These are phyloP conservation scores for Lagopus leucura DNA, from an alignment of 2,113 vertebrate species.

Conservation along the genomic window DNA sequence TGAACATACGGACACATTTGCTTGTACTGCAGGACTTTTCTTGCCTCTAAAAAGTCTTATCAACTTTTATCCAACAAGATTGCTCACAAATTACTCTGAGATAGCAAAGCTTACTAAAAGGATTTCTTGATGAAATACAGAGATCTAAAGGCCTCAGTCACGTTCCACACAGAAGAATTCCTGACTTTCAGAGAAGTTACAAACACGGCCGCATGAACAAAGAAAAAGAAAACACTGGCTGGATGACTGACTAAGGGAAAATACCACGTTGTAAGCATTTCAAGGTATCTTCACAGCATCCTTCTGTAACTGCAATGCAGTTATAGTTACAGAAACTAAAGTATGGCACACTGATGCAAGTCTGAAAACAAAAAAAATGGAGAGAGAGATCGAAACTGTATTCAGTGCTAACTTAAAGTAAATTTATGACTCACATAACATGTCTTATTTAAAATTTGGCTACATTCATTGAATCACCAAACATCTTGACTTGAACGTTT, in stretches of 20 bases:
- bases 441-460: background rate
- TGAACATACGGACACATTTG: background rate
- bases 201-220: background rate
- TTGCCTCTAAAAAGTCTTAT: background rate
- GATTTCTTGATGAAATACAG: background rate
- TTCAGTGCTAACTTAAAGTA: background rate
- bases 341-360: background rate
- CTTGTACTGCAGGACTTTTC: background rate
- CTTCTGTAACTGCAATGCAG: background rate
- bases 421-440: background rate
- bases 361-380: background rate
- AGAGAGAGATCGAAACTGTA: background rate
- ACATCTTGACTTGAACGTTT: background rate
- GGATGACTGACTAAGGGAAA: conserved; percentile 22
- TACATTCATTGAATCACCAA: background rate
- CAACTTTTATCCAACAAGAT: background rate
- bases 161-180: conserved; percentile 37
- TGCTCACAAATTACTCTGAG: background rate
- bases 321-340: background rate
- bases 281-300: background rate
- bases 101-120: background rate
- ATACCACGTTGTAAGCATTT: background rate
- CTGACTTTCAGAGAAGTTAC: conserved; percentile 40
- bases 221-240: conserved; percentile 43
- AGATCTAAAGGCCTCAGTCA: background rate